Evolutionary conservation across 2,113 vertebrate species (phyloP).

Genomic region (Petromus typicus): DNA sequence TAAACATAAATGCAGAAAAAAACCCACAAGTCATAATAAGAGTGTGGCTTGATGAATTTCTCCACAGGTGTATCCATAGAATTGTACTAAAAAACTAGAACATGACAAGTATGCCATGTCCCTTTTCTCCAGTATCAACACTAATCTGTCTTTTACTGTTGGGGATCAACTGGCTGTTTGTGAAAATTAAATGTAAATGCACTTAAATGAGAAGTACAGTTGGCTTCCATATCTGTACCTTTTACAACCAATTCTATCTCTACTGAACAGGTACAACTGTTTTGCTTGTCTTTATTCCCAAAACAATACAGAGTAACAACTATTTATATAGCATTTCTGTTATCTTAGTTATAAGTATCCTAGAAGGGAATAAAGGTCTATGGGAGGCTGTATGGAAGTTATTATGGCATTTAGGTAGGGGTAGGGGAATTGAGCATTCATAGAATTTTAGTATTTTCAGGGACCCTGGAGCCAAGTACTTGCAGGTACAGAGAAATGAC

Average conservation of each 20-base stretch:
- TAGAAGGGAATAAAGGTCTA: background rate
- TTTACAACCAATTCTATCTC: background rate
- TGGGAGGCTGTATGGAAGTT: background rate
- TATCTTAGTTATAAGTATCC: background rate
- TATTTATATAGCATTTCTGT: background rate
- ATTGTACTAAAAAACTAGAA: conserved; percentile 37
- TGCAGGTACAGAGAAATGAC: background rate
- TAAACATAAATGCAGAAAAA: background rate
- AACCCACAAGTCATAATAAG: background rate
- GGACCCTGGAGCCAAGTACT: background rate
- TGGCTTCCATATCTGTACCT: background rate
- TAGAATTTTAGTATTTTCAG: background rate
- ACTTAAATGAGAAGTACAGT: background rate
- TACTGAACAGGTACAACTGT: background rate
- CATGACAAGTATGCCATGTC: background rate
- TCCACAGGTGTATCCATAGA: background rate
- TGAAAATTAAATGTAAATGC: background rate
- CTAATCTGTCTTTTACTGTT: background rate
- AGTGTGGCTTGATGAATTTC: background rate
- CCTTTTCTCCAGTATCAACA: background rate
- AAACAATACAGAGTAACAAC: background rate
- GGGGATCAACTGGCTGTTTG: conserved; percentile 7
- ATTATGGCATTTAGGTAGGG: background rate
- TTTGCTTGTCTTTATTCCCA: background rate
- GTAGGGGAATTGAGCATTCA: background rate